Percentiles rank a stretch among this genome's conserved stretches.
These are phyloP conservation scores for Notarius lentiginosus DNA, from an alignment of 2,113 vertebrate genomes.

Conservation along the genomic window DNA sequence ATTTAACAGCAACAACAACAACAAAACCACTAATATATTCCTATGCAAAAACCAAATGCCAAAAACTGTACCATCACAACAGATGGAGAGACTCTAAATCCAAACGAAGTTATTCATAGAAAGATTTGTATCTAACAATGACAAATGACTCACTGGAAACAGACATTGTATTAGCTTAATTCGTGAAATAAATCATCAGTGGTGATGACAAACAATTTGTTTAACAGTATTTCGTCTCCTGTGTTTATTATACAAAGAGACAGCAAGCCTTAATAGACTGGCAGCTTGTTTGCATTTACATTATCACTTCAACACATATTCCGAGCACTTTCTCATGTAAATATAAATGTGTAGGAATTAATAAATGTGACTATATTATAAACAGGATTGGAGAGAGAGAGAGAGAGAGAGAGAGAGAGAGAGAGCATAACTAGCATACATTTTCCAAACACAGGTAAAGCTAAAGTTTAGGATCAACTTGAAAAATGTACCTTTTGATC, in stretches of 20 bases:
- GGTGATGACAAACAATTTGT: not conserved
- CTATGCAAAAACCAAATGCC: not conserved
- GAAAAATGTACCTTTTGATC: not conserved
- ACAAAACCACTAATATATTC: not conserved
- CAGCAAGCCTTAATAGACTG: not conserved
- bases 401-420: slow-evolving; percentile 7
- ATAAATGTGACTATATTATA: not conserved
- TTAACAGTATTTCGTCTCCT: not conserved
- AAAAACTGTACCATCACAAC: not conserved
- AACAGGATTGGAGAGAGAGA: not conserved
- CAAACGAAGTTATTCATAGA: not conserved
- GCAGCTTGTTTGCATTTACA: not conserved
- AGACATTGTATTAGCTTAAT: not conserved
- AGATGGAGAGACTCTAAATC: slow-evolving; percentile 7
- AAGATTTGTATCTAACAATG: not conserved
- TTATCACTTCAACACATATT: not conserved
- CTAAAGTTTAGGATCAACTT: not conserved
- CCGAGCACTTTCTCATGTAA: not conserved
- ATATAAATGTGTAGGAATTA: not conserved
- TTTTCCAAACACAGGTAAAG: not conserved
- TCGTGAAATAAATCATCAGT: not conserved
- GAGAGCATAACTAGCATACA: not conserved
- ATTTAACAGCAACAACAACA: not conserved
- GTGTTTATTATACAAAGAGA: not conserved
- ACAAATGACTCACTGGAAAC: not conserved